Conservation (phyloP, 2,888 invertebrate genomes). For the Cephus runcator region DNA sequence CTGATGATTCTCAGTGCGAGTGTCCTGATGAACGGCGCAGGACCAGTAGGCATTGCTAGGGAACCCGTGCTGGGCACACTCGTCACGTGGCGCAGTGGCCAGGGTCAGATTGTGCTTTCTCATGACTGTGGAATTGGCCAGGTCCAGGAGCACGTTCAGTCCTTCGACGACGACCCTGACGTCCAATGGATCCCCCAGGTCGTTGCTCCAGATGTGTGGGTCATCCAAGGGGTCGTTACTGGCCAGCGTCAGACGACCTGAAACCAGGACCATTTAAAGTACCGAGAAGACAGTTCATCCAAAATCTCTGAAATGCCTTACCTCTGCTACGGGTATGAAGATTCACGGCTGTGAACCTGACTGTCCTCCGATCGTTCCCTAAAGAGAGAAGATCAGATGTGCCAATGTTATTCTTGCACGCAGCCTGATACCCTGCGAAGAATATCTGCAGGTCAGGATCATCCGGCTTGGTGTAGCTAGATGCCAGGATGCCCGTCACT, state of each 20-base stretch:
- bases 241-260: slow-evolving; percentile 69
- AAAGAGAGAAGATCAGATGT: slow-evolving; percentile 42
- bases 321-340: slow-evolving; percentile 76
- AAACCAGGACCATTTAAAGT: not conserved
- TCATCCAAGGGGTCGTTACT: slow-evolving; percentile 75
- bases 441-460: slow-evolving; percentile 76
- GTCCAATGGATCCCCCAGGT: slow-evolving; percentile 76
- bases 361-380: slow-evolving; percentile 11
- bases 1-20: slow-evolving; percentile 85
- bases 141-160: slow-evolving; percentile 68
- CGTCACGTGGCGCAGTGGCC: slow-evolving; percentile 7
- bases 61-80: slow-evolving; percentile 34
- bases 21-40: slow-evolving; percentile 75
- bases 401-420: slow-evolving; percentile 63
- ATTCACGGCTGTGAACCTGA: slow-evolving; percentile 71
- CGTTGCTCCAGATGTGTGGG: slow-evolving; percentile 81
- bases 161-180: slow-evolving; percentile 73
- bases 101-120: slow-evolving; percentile 29
- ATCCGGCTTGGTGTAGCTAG: slow-evolving; percentile 70
- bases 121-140: slow-evolving; percentile 69
- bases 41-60: slow-evolving; percentile 76
- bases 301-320: slow-evolving; percentile 8
- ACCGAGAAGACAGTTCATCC: too few relatives aligned
- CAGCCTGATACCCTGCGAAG: slow-evolving; percentile 73
- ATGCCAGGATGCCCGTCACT: slow-evolving; percentile 73